Evolutionary conservation across 2,797 vertebrate genomes (phyloP).

Genomic region (Antrozous pallidus): DNA sequence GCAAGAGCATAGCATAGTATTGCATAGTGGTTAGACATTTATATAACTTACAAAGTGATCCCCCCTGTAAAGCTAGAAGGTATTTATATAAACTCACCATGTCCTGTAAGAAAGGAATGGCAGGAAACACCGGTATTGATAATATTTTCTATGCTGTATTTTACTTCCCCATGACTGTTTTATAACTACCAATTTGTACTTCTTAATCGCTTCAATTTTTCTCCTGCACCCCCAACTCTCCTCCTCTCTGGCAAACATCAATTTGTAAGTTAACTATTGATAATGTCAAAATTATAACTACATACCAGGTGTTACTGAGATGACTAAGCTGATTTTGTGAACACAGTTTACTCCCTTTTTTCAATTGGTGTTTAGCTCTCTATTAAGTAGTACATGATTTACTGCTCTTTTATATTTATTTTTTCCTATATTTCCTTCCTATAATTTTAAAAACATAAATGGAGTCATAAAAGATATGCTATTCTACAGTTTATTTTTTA

Average conservation of each 20-base stretch:
- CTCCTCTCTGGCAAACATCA: neutral
- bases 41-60: neutral
- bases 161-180: neutral
- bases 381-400: neutral
- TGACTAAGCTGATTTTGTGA: neutral
- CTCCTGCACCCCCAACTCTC: neutral
- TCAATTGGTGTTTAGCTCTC: neutral
- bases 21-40: neutral
- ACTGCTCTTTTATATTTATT: neutral
- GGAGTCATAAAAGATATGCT: neutral
- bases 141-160: neutral
- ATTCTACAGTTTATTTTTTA: neutral
- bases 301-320: neutral
- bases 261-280: neutral
- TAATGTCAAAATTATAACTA: neutral
- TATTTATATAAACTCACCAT: neutral
- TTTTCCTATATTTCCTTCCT: neutral
- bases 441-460: constrained; percentile 4
- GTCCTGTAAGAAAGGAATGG: neutral
- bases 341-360: neutral
- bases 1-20: no score
- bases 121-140: no score
- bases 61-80: neutral
- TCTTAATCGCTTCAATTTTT: neutral
- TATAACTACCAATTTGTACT: neutral